These are phyloP conservation scores for Elaphurus davidianus DNA, from an alignment of 2,113 vertebrate species.

Conservation along the genomic window DNA sequence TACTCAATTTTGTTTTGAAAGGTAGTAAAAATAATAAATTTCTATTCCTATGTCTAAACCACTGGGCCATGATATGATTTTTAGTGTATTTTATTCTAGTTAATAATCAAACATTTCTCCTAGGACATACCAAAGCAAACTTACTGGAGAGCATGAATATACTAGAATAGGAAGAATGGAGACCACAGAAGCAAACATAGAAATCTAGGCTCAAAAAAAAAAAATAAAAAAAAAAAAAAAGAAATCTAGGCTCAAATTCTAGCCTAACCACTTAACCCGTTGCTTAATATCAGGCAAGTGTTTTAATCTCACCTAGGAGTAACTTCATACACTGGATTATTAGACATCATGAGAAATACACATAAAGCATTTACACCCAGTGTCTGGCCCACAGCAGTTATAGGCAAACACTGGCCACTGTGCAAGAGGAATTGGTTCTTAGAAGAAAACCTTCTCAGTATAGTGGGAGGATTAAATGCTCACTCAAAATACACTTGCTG, in stretches of 20 bases:
- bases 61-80: neutral
- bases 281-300: neutral
- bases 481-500: neutral
- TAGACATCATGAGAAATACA: neutral
- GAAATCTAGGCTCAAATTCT: neutral
- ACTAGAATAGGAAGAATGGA: neutral
- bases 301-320: neutral
- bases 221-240: no score
- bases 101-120: constrained; percentile 46
- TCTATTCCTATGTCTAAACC: neutral
- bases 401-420: neutral
- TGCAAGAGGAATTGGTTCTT: neutral
- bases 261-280: neutral
- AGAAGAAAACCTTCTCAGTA: neutral
- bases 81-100: constrained; percentile 27
- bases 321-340: neutral
- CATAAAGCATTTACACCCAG: neutral
- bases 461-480: neutral
- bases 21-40: constrained; percentile 13
- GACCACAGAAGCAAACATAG: neutral
- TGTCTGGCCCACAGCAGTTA: neutral
- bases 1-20: constrained; percentile 19
- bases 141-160: neutral
- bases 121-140: constrained; percentile 12
- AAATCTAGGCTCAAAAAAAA: neutral